Conservation (phyloP, 2,113 vertebrate species). For the Phalacrocorax aristotelis region DNA sequence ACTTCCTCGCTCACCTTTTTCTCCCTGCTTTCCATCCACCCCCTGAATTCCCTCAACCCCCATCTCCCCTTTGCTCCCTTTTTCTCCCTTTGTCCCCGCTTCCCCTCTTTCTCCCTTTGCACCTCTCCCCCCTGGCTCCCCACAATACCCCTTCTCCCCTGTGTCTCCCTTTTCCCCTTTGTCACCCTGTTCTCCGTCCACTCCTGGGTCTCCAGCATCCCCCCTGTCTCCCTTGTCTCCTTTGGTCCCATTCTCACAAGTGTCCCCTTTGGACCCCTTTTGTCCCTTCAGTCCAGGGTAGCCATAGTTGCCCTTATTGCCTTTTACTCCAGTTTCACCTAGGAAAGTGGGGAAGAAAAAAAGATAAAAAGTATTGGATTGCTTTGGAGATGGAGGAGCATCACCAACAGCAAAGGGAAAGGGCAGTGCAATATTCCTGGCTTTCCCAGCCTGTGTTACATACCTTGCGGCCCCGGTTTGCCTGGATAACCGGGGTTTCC, state of each 20-base stretch:
- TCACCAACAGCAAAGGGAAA: not conserved
- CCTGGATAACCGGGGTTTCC: conserved; percentile 87
- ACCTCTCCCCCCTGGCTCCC: conserved; percentile 81
- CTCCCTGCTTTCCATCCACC: conserved; percentile 76
- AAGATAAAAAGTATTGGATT: not conserved
- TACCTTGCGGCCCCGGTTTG: conserved; percentile 90
- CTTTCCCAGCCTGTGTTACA: not conserved
- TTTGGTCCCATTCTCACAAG: conserved; percentile 84
- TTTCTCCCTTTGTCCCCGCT: conserved; percentile 79
- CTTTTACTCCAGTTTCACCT: conserved; percentile 89
- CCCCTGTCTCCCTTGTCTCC: conserved; percentile 86
- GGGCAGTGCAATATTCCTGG: not conserved
- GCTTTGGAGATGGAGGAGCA: not conserved
- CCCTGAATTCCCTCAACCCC: conserved; percentile 82
- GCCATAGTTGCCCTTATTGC: conserved; percentile 84
- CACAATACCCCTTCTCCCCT: conserved; percentile 85
- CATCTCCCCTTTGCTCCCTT: conserved; percentile 82
- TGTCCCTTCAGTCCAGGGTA: conserved; percentile 81
- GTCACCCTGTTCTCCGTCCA: conserved; percentile 72
- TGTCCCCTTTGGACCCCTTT: conserved; percentile 84
- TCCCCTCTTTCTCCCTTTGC: conserved; percentile 84
- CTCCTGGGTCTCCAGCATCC: conserved; percentile 76
- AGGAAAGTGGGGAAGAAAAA: not conserved
- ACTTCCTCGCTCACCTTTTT: conserved; percentile 79
- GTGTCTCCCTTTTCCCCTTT: conserved; percentile 84